phyloP scores from a whole-genome alignment of 2,797 vertebrate genomes.

The Meriones psammophilus region DNA sequence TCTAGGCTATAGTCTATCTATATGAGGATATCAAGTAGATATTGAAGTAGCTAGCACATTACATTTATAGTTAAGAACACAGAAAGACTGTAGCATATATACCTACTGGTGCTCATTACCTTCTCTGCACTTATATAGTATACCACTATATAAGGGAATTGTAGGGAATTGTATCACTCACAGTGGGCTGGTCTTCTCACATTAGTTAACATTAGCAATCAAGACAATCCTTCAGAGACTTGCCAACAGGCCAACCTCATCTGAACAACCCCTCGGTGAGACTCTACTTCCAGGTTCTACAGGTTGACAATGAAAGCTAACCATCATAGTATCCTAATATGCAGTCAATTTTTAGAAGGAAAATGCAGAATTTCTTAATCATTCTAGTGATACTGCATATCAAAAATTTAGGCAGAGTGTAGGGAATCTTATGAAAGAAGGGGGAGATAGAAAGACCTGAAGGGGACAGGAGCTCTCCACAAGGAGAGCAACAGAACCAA shows the following conservation, averaged over 20 bases:
- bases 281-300: no score
- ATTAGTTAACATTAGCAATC: background rate
- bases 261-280: no score
- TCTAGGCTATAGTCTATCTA: background rate
- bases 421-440: no score
- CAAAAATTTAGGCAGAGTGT: background rate
- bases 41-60: background rate
- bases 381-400: background rate
- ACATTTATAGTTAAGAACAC: background rate
- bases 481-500: no score
- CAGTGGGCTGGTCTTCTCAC: background rate
- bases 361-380: slow-evolving; percentile 1
- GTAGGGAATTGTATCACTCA: background rate
- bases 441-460: no score
- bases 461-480: no score
- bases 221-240: background rate
- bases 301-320: background rate
- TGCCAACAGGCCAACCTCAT: background rate
- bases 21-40: background rate
- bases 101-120: background rate
- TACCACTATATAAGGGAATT: no score
- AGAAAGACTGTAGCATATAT: no score
- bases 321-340: background rate
- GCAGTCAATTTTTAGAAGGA: background rate
- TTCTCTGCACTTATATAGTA: background rate